Percentiles rank a stretch among this genome's conserved stretches.
These are phyloP conservation scores for Triplophysa siluroides DNA, from an alignment of 2,113 vertebrate genomes.

Conservation along the genomic window DNA sequence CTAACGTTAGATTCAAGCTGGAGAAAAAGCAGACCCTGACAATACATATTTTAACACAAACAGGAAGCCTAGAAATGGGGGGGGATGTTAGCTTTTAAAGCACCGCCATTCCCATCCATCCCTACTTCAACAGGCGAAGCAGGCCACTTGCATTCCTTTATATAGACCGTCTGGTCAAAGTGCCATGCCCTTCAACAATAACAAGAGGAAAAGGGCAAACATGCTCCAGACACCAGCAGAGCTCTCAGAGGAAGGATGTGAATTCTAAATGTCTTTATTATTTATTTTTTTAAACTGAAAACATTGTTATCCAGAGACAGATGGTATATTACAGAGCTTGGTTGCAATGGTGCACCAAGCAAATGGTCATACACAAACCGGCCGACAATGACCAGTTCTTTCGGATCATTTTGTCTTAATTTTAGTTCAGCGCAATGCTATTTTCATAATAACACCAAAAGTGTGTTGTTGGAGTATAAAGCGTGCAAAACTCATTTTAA, in stretches of 20 bases:
- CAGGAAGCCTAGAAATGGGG: conserved; percentile 13
- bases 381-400: no score
- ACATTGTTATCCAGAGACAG: not conserved
- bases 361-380: no score
- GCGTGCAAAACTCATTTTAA: no score
- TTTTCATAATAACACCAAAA: no score
- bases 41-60: conserved; percentile 7
- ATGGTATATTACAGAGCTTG: not conserved
- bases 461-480: no score
- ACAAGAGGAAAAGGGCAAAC: conserved; percentile 1
- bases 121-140: conserved; percentile 5
- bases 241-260: not conserved
- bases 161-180: conserved; percentile 32
- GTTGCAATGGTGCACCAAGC: no score
- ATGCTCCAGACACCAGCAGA: conserved; percentile 32
- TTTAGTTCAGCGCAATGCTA: no score
- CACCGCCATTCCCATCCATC: conserved; percentile 20
- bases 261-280: not conserved
- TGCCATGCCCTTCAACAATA: conserved; percentile 26
- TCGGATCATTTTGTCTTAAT: no score
- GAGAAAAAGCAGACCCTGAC: conserved; percentile 49
- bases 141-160: conserved; percentile 34
- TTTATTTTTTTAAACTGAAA: not conserved
- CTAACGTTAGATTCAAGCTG: not conserved
- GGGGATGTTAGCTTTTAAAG: conserved; percentile 3